phyloP scores from a whole-genome alignment of 1,140 invertebrate genomes.

The Epicauta chinensis region DNA sequence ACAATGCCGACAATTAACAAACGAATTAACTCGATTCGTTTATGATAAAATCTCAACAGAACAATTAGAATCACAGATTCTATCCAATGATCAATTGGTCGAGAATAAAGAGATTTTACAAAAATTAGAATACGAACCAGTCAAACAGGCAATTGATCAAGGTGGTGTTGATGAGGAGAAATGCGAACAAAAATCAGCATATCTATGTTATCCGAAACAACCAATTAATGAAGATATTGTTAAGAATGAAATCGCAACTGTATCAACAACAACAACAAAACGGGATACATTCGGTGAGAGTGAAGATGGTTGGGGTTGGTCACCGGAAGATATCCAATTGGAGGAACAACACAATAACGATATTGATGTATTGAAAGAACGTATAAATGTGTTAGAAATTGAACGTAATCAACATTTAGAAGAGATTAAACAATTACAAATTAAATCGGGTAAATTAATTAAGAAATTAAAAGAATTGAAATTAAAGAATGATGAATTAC shows the following conservation, averaged over 20 bases:
- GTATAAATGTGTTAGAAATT: conserved; percentile 46
- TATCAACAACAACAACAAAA: too few relatives aligned
- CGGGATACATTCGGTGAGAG: conserved; percentile 35
- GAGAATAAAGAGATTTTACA: conserved; percentile 11
- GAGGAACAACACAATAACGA: conserved; percentile 30
- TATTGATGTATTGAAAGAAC: conserved; percentile 45
- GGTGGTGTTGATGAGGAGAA: conserved; percentile 11
- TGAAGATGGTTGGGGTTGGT: conserved; percentile 54
- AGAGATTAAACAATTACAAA: conserved; percentile 54
- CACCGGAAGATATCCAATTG: conserved; percentile 46
- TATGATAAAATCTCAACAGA: conserved; percentile 33
- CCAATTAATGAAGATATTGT: conserved; percentile 2
- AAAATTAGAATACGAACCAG: conserved; percentile 7
- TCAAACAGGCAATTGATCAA: not conserved
- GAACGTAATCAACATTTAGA: conserved; percentile 47
- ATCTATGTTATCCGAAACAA: conserved; percentile 46
- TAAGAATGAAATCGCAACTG: not conserved
- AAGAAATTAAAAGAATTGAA: conserved; percentile 72
- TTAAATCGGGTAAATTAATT: conserved; percentile 61
- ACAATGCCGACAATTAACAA: conserved; percentile 35
- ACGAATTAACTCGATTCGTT: conserved; percentile 34
- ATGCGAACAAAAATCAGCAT: conserved; percentile 46
- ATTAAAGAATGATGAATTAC: conserved; percentile 53
- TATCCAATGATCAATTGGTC: conserved; percentile 16
- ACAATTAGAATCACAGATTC: conserved; percentile 24